Evolutionary conservation across 2,113 vertebrate species (phyloP).

Genomic region (Pangasianodon gigas): DNA sequence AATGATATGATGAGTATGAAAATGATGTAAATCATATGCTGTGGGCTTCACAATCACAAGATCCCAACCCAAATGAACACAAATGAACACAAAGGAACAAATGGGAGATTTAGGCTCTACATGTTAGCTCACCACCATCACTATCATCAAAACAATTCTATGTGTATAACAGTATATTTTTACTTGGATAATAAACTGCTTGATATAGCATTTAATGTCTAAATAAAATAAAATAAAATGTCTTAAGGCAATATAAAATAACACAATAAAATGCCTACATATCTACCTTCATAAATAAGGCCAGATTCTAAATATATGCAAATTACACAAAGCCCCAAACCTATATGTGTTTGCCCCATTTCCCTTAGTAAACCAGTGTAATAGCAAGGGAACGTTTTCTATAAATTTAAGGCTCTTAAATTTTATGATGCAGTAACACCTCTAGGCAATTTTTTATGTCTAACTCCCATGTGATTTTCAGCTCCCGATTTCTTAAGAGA

Average conservation of each 20-base stretch:
- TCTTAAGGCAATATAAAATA: not conserved
- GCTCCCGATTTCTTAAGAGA: slow-evolving; percentile 5
- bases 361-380: not conserved
- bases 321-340: not conserved
- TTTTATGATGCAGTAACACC: slow-evolving; percentile 9
- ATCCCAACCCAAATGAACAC: not conserved
- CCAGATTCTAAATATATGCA: not conserved
- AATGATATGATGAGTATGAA: not conserved
- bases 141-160: not conserved
- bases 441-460: slow-evolving; percentile 10
- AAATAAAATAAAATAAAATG: not conserved
- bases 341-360: not conserved
- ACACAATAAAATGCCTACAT: too few relatives aligned
- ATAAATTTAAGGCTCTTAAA: not conserved
- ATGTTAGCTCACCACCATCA: not conserved
- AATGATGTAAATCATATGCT: not conserved
- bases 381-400: not conserved
- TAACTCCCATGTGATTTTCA: not conserved
- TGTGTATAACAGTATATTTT: not conserved
- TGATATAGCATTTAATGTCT: not conserved
- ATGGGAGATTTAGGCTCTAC: not conserved
- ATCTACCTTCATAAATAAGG: not conserved
- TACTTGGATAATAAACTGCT: not conserved
- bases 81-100: too few relatives aligned
- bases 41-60: not conserved